These are phyloP conservation scores for Alfaro cultratus DNA, from an alignment of 2,797 vertebrate species.

Conservation along the genomic window DNA sequence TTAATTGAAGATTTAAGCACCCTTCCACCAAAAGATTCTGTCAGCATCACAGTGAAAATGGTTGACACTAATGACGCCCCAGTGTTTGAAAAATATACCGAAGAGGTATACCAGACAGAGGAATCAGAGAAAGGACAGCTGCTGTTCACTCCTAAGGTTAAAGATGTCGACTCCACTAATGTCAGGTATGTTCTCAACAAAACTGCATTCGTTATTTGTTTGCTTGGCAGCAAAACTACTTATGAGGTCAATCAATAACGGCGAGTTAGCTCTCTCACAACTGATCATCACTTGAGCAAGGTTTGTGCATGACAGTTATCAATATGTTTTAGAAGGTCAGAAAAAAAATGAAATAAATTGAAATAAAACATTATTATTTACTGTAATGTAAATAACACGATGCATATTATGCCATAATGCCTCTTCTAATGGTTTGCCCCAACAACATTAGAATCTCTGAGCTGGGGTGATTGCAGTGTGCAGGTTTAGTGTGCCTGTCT, in stretches of 20 bases:
- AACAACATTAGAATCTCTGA: neutral
- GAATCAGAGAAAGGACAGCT: slow-evolving; percentile 74
- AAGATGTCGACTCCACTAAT: slow-evolving; percentile 68
- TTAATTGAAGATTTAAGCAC: neutral
- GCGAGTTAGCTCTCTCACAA: neutral
- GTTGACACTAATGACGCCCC: slow-evolving; percentile 77
- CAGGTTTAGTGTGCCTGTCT: neutral
- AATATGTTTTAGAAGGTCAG: neutral
- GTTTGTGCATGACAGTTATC: neutral
- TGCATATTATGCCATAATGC: neutral
- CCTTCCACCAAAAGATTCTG: neutral
- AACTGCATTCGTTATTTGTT: neutral
- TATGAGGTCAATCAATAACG: neutral
- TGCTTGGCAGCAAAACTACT: neutral
- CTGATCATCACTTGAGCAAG: neutral
- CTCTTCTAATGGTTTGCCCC: neutral
- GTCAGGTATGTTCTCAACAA: slow-evolving; percentile 74
- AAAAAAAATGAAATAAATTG: neutral
- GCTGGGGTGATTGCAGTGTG: neutral
- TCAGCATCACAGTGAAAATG: slow-evolving; percentile 68
- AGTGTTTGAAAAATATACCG: slow-evolving; percentile 52
- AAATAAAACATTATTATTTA: neutral
- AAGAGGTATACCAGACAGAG: slow-evolving; percentile 67
- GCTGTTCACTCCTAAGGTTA: slow-evolving; percentile 70
- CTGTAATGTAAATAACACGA: no score